Evolutionary conservation across 2,888 invertebrate species (phyloP).

Genomic region (Leptinotarsa juncta): DNA sequence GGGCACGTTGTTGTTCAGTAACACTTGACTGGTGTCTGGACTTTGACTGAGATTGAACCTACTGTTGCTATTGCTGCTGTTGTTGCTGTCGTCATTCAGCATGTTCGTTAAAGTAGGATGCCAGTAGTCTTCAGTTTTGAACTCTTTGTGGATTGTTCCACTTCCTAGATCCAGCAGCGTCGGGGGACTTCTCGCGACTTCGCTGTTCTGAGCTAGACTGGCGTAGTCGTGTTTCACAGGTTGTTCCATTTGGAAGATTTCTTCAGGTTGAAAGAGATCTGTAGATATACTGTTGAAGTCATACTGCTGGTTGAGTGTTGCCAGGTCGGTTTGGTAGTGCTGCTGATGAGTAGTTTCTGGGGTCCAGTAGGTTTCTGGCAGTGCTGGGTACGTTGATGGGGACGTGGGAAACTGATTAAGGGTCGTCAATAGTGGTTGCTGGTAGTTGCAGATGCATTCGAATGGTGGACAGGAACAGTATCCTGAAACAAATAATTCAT

Average conservation of each 20-base stretch:
- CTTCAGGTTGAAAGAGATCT: slow-evolving; percentile 81
- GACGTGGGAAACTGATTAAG: slow-evolving; percentile 58
- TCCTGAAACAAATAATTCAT: slow-evolving; percentile 64
- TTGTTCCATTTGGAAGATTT: slow-evolving; percentile 82
- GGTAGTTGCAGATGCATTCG: slow-evolving; percentile 76
- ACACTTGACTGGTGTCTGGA: slow-evolving; percentile 67
- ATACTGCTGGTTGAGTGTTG: slow-evolving; percentile 65
- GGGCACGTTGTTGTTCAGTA: slow-evolving; percentile 58
- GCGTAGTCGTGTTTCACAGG: slow-evolving; percentile 75
- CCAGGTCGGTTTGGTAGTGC: slow-evolving; percentile 55
- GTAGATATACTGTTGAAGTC: slow-evolving; percentile 73
- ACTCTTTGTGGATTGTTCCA: slow-evolving; percentile 74
- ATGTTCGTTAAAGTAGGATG: slow-evolving; percentile 68
- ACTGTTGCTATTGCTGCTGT: slow-evolving; percentile 61
- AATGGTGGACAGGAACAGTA: slow-evolving; percentile 81
- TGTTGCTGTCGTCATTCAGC: slow-evolving; percentile 67
- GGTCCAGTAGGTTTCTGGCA: slow-evolving; percentile 61
- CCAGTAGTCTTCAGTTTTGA: slow-evolving; percentile 74
- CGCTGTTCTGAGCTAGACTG: slow-evolving; percentile 64
- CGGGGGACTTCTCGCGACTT: slow-evolving; percentile 73
- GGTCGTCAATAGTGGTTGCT: slow-evolving; percentile 56
- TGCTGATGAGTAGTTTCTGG: slow-evolving; percentile 65
- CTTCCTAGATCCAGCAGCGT: slow-evolving; percentile 79
- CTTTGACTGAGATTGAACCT: slow-evolving; percentile 66
- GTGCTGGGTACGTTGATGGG: slow-evolving; percentile 53